These are phyloP conservation scores for Epizoanthus rinbou DNA, from an alignment of 92 coral and sea anemone species.

Conservation along the genomic window DNA sequence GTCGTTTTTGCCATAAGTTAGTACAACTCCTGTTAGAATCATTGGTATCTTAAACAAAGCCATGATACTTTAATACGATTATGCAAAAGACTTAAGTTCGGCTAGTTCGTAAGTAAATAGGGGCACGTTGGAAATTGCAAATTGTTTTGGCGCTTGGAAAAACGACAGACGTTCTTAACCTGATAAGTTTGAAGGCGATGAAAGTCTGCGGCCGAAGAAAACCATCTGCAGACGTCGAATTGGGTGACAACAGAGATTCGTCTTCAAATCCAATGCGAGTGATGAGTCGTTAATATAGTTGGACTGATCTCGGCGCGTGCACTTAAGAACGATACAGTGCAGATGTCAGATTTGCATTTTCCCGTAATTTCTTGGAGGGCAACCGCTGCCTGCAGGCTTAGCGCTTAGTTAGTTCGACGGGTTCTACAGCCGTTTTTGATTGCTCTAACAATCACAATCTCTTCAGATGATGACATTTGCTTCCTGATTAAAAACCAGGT, in stretches of 20 bases:
- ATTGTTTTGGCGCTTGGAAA: not conserved
- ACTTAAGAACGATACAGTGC: not conserved
- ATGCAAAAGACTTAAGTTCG: slow-evolving; percentile 48
- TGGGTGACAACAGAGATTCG: slow-evolving; percentile 35
- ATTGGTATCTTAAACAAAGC: slow-evolving; percentile 41
- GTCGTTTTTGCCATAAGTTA: not conserved
- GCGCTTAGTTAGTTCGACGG: slow-evolving; percentile 3
- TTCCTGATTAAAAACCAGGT: slow-evolving; percentile 26
- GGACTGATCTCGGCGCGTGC: slow-evolving; percentile 28
- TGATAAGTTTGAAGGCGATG: slow-evolving; percentile 26
- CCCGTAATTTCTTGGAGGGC: not conserved
- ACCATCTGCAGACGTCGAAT: slow-evolving; percentile 33
- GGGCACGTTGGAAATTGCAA: slow-evolving; percentile 39
- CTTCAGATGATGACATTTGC: slow-evolving; percentile 3
- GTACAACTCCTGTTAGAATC: not conserved
- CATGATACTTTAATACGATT: slow-evolving; percentile 54
- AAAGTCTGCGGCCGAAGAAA: slow-evolving; percentile 32
- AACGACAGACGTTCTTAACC: slow-evolving; percentile 8
- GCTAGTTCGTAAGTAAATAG: slow-evolving; percentile 40
- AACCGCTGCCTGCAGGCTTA: not conserved
- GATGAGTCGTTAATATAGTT: slow-evolving; percentile 1
- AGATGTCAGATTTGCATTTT: not conserved
- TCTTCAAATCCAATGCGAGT: slow-evolving; percentile 3
- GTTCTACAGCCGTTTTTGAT: slow-evolving; percentile 15
- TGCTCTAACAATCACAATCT: slow-evolving; percentile 22